Conservation (phyloP, 1,140 invertebrate genomes). For the Megathymus violae region DNA sequence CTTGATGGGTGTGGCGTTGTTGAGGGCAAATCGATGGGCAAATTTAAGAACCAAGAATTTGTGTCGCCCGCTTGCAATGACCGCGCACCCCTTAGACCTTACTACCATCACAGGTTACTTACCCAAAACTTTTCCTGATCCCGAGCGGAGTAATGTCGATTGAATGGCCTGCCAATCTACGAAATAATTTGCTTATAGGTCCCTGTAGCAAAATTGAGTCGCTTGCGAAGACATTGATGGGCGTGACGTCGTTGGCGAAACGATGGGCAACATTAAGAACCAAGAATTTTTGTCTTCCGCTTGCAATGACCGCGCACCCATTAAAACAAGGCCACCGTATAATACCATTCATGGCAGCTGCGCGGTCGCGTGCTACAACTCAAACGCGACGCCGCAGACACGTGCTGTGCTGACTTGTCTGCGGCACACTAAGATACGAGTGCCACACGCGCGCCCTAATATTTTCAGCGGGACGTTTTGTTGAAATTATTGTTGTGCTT, state of each 20-base stretch:
- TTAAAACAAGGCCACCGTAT: background rate
- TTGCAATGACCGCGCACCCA: no score
- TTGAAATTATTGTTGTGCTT: slow-evolving; percentile 6
- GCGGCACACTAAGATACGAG: slow-evolving; percentile 17
- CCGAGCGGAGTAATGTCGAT: background rate
- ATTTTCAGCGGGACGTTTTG: slow-evolving; percentile 18
- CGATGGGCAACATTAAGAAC: no score
- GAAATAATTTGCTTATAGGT: background rate
- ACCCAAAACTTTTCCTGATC: background rate
- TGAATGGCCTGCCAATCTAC: background rate
- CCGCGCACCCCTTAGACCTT: no score
- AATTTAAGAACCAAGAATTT: no score
- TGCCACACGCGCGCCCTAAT: slow-evolving; percentile 3
- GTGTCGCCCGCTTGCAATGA: no score
- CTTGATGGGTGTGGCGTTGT: background rate
- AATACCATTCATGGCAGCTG: slow-evolving; percentile 13
- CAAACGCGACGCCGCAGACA: slow-evolving; percentile 15
- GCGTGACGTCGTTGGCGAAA: background rate
- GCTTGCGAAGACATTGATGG: background rate
- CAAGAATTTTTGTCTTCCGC: no score
- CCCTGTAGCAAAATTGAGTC: background rate
- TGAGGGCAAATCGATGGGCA: background rate
- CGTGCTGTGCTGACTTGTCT: slow-evolving; percentile 11
- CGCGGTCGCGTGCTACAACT: slow-evolving; percentile 8
- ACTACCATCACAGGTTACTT: no score